Percentiles rank a stretch among this genome's conserved stretches.
Conservation (phyloP, 1,140 invertebrate species). For the Mizuhopecten yessoensis region DNA sequence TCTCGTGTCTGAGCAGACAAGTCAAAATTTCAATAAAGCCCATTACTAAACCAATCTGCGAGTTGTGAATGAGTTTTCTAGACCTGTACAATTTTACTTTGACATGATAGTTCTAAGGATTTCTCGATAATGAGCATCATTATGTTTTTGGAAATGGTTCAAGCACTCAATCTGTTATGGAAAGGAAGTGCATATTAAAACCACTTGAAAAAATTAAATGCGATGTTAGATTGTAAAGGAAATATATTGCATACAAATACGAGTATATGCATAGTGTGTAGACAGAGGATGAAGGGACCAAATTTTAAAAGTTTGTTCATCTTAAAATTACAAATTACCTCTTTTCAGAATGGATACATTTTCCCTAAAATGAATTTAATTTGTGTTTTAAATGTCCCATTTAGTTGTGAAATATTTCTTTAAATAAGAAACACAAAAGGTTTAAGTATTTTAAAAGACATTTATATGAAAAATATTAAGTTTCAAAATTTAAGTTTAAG, state of each 20-base stretch:
- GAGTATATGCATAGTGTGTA: not conserved
- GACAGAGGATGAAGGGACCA: not conserved
- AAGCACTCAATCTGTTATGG: not conserved
- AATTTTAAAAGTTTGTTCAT: not conserved
- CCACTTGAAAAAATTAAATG: not conserved
- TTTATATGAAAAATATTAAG: no score
- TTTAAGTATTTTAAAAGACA: no score
- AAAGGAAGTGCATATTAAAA: slow-evolving; percentile 18
- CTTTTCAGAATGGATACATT: no score
- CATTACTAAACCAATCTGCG: not conserved
- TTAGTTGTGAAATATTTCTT: no score
- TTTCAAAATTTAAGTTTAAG: no score
- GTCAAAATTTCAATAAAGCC: not conserved
- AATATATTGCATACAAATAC: not conserved
- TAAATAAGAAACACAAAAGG: no score
- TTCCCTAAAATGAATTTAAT: no score
- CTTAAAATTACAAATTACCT: not conserved
- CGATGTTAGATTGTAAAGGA: not conserved
- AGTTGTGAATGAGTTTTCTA: slow-evolving; percentile 7
- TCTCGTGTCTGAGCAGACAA: not conserved
- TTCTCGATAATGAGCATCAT: not conserved
- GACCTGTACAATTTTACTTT: not conserved
- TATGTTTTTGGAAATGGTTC: slow-evolving; percentile 6
- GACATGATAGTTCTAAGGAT: slow-evolving; percentile 16
- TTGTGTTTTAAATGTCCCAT: no score